phyloP scores from a whole-genome alignment of 2,797 vertebrate species.

The Masticophis lateralis region DNA sequence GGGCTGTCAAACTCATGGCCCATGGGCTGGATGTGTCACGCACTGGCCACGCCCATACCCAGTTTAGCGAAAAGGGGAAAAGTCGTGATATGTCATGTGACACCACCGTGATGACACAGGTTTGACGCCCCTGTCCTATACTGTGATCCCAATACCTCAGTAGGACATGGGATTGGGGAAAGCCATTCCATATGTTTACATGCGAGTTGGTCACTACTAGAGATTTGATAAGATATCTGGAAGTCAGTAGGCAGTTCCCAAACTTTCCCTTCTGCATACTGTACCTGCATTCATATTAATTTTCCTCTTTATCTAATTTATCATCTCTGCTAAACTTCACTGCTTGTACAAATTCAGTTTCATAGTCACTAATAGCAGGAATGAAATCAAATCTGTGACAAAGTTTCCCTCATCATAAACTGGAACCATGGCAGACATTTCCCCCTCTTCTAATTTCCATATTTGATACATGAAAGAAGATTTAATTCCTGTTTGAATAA shows the following conservation, averaged over 20 bases:
- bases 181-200: no score
- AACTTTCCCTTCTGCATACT: neutral
- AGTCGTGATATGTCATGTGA: no score
- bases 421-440: constrained; percentile 69
- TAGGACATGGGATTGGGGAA: neutral
- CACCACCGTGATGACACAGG: no score
- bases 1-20: no score
- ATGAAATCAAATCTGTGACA: constrained; percentile 72
- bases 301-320: constrained; percentile 59
- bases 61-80: no score
- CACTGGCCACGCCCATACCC: no score
- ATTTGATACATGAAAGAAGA: constrained; percentile 81
- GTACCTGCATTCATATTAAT: constrained; percentile 13
- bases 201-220: neutral
- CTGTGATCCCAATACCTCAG: neutral
- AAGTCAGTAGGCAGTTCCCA: neutral
- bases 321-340: constrained; percentile 60
- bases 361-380: constrained; percentile 67
- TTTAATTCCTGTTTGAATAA: constrained; percentile 82
- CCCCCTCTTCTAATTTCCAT: constrained; percentile 69
- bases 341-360: constrained; percentile 65
- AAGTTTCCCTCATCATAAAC: constrained; percentile 69
- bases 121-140: neutral
- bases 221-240: neutral
- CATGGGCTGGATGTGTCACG: no score